Percentiles rank a stretch among this genome's conserved stretches.
Conservation (phyloP, 92 coral and sea anemone species). For the Epizoanthus scotinus region DNA sequence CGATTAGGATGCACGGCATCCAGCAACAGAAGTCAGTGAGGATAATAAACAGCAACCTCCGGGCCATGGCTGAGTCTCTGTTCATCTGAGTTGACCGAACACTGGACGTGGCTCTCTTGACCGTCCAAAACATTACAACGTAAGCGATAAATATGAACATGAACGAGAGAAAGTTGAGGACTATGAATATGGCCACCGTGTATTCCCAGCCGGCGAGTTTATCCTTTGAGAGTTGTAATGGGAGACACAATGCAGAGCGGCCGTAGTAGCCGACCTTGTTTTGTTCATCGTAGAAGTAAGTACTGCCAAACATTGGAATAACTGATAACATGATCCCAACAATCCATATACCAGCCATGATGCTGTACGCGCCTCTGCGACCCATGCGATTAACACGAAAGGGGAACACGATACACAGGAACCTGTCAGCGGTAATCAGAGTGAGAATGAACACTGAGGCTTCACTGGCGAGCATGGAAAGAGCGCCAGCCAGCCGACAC, state of each 20-base stretch:
- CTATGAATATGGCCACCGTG: conserved; percentile 60
- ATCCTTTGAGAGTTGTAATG: conserved; percentile 65
- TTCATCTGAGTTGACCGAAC: conserved; percentile 70
- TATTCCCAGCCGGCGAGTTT: conserved; percentile 76
- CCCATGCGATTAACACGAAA: conserved; percentile 54
- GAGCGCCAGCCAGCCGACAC: conserved; percentile 61
- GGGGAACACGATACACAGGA: conserved; percentile 66
- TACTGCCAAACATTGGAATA: conserved; percentile 42
- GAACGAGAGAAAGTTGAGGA: conserved; percentile 55
- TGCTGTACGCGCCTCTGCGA: not conserved
- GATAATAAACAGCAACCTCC: conserved; percentile 66
- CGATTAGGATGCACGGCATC: conserved; percentile 78
- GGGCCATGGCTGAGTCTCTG: conserved; percentile 69
- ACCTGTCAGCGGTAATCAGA: conserved; percentile 65
- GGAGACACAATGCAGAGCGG: conserved; percentile 71
- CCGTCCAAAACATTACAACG: conserved; percentile 52
- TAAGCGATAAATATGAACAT: conserved; percentile 61
- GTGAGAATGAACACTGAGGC: conserved; percentile 60
- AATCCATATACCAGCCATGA: conserved; percentile 38
- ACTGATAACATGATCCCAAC: conserved; percentile 43
- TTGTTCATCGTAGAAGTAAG: conserved; percentile 48
- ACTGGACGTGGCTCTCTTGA: conserved; percentile 40
- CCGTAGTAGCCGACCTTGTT: conserved; percentile 48
- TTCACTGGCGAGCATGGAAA: conserved; percentile 73
- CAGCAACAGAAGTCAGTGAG: conserved; percentile 77